These are phyloP conservation scores for Pachypeltis micranthus DNA, from an alignment of 1,140 invertebrate species.

Conservation along the genomic window DNA sequence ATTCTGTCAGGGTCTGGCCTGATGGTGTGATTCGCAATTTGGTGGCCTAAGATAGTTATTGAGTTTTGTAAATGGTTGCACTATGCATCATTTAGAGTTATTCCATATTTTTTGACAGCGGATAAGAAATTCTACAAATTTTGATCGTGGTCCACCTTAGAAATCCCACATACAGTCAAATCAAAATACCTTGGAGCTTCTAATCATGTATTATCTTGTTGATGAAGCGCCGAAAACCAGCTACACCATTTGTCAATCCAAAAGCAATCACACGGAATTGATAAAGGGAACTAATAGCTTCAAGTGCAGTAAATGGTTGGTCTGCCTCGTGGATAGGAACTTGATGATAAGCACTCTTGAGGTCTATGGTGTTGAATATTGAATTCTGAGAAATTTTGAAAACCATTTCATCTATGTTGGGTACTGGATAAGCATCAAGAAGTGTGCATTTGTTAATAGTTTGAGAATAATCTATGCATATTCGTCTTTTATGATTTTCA, in stretches of 20 bases:
- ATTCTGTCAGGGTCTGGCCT: not conserved
- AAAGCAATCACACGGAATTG: conserved; percentile 28
- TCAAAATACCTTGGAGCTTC: not conserved
- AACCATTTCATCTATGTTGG: not conserved
- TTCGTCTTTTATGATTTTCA: no score
- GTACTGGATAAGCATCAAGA: not conserved
- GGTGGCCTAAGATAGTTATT: not conserved
- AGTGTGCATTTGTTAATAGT: no score
- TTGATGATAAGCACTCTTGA: conserved; percentile 14
- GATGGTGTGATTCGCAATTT: no score
- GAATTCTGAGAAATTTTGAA: conserved; percentile 1
- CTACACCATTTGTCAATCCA: conserved; percentile 27
- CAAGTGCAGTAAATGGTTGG: conserved; percentile 14
- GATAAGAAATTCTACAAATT: not conserved
- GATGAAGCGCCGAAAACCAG: not conserved
- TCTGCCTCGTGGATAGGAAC: conserved; percentile 10
- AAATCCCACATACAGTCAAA: not conserved
- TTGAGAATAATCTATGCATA: no score
- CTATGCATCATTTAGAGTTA: not conserved
- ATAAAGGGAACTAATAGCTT: conserved; percentile 19
- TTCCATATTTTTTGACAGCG: not conserved
- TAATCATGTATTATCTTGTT: not conserved
- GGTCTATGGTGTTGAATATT: conserved; percentile 1
- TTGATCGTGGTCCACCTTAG: not conserved
- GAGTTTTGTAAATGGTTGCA: not conserved